These are phyloP conservation scores for Bembecia ichneumoniformis DNA, from an alignment of 2,888 invertebrate genomes.

Conservation along the genomic window DNA sequence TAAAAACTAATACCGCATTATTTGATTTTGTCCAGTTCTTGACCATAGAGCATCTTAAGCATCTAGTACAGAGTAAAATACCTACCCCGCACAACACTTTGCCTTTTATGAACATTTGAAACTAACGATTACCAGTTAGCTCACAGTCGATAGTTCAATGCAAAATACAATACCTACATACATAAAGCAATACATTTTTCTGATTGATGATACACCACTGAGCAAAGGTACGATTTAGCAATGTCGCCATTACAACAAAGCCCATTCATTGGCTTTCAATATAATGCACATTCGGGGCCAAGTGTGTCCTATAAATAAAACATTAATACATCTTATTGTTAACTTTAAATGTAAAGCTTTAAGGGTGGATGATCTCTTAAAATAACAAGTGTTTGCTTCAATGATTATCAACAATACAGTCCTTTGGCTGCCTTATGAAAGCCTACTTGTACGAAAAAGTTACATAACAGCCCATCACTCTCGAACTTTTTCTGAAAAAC, in stretches of 20 bases:
- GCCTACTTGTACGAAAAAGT: slow-evolving; percentile 30
- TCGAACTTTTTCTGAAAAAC: neutral
- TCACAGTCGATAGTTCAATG: too few relatives aligned
- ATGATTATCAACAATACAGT: slow-evolving; percentile 69
- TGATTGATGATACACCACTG: slow-evolving; percentile 47
- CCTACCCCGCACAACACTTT: too few relatives aligned
- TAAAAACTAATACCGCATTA: too few relatives aligned
- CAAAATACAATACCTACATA: too few relatives aligned
- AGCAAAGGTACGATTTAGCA: slow-evolving; percentile 37
- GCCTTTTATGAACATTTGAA: too few relatives aligned
- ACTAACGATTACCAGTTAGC: too few relatives aligned
- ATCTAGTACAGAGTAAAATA: too few relatives aligned
- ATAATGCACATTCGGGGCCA: slow-evolving; percentile 43
- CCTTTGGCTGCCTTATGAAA: slow-evolving; percentile 68
- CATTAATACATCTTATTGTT: slow-evolving; percentile 65
- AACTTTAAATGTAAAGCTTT: slow-evolving; percentile 55
- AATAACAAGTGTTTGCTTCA: slow-evolving; percentile 74
- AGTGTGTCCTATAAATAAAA: slow-evolving; percentile 70
- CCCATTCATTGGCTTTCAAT: slow-evolving; percentile 43
- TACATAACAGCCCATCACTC: neutral
- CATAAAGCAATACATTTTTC: slow-evolving; percentile 21
- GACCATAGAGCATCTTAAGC: too few relatives aligned
- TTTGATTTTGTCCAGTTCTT: too few relatives aligned
- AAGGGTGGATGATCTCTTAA: slow-evolving; percentile 73
- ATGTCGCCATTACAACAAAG: slow-evolving; percentile 33